Conservation (phyloP, 2,888 invertebrate genomes). For the Rapana venosa region DNA sequence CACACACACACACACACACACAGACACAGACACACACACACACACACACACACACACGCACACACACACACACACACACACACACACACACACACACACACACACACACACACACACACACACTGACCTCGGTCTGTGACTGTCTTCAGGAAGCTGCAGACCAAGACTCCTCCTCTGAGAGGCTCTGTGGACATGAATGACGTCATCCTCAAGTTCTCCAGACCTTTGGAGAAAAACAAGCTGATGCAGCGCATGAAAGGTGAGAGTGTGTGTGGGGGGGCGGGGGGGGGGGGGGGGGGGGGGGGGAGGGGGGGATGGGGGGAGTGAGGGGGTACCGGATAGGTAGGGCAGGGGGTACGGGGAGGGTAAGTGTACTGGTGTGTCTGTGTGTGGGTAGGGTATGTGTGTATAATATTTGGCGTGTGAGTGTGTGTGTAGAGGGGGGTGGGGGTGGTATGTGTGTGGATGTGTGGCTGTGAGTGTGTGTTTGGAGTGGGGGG, state of each 20-base stretch:
- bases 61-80: neutral
- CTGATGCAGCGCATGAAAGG: conserved; percentile 66
- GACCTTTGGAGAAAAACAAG: conserved; percentile 67
- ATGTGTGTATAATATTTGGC: conserved; percentile 17
- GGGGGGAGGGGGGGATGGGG: no score
- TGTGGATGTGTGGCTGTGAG: conserved; percentile 19
- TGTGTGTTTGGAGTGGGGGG: no score
- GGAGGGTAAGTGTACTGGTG: neutral
- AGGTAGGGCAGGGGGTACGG: no score
- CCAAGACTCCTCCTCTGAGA: conserved; percentile 21
- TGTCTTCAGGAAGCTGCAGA: conserved; percentile 33
- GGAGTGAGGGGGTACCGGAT: no score
- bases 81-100: neutral
- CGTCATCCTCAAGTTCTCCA: conserved; percentile 64
- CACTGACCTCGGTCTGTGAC: neutral
- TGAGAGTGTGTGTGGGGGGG: conserved; percentile 40
- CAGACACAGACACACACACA: neutral
- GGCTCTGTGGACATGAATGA: conserved; percentile 54
- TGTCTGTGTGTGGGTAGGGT: conserved; percentile 1
- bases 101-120: neutral
- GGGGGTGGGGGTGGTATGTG: neutral
- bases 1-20: neutral
- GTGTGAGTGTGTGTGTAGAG: neutral
- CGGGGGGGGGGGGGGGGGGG: no score
- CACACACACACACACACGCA: neutral